Base-by-base conservation (phyloP, 2,113 vertebrate genomes). In the Bucco capensis region DNA sequence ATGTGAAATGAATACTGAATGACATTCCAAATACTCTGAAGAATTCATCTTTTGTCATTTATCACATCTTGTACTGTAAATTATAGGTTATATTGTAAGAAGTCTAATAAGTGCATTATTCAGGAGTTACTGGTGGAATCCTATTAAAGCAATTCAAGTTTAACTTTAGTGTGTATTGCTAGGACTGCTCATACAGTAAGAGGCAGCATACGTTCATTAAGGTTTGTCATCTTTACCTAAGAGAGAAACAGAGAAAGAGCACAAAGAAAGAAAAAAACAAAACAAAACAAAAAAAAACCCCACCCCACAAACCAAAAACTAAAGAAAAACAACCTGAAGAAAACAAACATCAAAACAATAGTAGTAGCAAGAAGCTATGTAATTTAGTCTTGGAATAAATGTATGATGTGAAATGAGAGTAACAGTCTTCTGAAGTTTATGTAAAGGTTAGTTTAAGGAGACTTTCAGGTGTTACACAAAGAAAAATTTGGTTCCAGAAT, bases 1-100 rank as follows among this genome's bases (percentile, higher is more conserved):
- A 84, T 91, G 65, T 92, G 88, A 96, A 92, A 51, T 74, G 60
- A 96, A 96, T 97, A 89, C 33, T 3, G 22, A 97, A 94, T 84
- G 19, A 83, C 27, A 74, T 50, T 82, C 18, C 57, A 70, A 72
- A 92, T 69, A 86, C 72, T 94, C 80, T 85, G 72, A 96, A 93
- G 70, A 53, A 44, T 64, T 96, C 42, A 35, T 92, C 77, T 86
- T 96, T 94, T 96, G 74, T 93, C 64, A 92, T 93, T 96, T 96
- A 77, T 91, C 35, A 76, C 33, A 85, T 80, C 83, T 72, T 85
- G 35, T 44, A 46, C 60, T 89, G 18, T 80, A 96, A 95, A 96
- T 97, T 96, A 77, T 73, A 86, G 67, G 73, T 86, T 96, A 83
- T 54, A 83, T 83, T 94, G 38, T 85, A 95, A 27, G 17, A 74